These are phyloP conservation scores for Ceyx cyanopectus DNA, from an alignment of 2,113 vertebrate species.

Conservation along the genomic window DNA sequence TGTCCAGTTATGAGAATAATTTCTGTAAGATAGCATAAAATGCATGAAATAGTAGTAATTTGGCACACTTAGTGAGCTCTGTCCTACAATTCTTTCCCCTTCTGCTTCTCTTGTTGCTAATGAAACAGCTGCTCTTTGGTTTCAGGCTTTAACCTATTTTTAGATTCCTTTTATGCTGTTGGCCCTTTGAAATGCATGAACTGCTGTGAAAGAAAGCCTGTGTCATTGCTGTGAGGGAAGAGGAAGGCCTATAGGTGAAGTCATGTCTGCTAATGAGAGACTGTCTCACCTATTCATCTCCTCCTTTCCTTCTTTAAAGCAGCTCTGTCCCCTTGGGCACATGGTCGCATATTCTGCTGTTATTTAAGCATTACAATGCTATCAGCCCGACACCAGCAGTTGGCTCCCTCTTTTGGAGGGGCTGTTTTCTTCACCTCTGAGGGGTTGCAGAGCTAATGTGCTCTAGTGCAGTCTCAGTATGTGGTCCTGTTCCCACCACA, in stretches of 20 bases:
- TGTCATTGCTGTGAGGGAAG: conserved; percentile 22
- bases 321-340: not conserved
- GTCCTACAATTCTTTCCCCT: not conserved
- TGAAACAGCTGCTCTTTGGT: conserved; percentile 47
- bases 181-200: conserved; percentile 52
- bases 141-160: conserved; percentile 60
- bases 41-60: not conserved
- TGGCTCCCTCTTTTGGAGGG: not conserved
- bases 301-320: not conserved
- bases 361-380: not conserved
- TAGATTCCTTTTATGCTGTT: conserved; percentile 40
- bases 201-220: not conserved
- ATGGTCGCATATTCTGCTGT: not conserved
- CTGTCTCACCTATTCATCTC: conserved; percentile 25
- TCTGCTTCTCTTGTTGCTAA: conserved; percentile 18
- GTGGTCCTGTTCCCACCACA: not conserved
- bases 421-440: not conserved
- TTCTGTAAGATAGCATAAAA: not conserved
- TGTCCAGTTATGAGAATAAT: not conserved
- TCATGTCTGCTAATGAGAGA: conserved; percentile 1
- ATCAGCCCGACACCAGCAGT: not conserved
- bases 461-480: no score
- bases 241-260: conserved; percentile 5
- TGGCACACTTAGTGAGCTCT: not conserved
- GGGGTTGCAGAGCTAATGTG: not conserved